Conservation (phyloP, 2,888 invertebrate species). For the Deilephila elpenor region DNA sequence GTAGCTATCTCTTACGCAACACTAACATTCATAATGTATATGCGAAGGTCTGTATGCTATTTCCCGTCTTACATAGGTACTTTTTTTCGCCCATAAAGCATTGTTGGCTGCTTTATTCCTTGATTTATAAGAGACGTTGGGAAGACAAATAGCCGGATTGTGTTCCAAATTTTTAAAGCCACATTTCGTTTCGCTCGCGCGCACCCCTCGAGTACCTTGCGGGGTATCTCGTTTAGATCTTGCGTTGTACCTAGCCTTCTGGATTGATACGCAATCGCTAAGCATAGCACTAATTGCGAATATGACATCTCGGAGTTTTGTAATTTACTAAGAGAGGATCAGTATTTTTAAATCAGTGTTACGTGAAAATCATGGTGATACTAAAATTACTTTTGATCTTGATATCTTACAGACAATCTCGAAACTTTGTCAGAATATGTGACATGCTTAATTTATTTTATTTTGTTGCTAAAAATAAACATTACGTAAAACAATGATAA, state of each 20-base stretch:
- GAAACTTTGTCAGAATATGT: no score
- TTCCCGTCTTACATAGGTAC: conserved; percentile 83
- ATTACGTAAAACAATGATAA: no score
- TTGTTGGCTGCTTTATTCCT: conserved; percentile 87
- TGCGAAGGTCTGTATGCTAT: conserved; percentile 80
- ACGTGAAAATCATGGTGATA: no score
- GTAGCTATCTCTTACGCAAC: conserved; percentile 62
- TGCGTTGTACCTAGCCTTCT: conserved; percentile 43
- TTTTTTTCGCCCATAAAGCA: conserved; percentile 85
- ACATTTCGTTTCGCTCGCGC: conserved; percentile 88
- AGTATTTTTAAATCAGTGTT: no score
- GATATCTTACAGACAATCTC: no score
- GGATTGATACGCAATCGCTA: not conserved
- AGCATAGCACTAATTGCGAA: not conserved
- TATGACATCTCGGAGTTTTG: no score
- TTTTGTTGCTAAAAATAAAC: no score
- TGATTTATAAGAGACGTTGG: conserved; percentile 90
- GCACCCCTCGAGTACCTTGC: conserved; percentile 72
- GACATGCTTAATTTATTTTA: no score
- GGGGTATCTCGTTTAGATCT: conserved; percentile 61
- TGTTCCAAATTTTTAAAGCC: conserved; percentile 92
- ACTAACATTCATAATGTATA: conserved; percentile 79
- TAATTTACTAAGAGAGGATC: no score
- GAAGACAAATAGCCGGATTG: conserved; percentile 92
- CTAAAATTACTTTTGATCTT: no score